Conservation (phyloP, 2,113 vertebrate genomes). For the Tauraco erythrolophus region DNA sequence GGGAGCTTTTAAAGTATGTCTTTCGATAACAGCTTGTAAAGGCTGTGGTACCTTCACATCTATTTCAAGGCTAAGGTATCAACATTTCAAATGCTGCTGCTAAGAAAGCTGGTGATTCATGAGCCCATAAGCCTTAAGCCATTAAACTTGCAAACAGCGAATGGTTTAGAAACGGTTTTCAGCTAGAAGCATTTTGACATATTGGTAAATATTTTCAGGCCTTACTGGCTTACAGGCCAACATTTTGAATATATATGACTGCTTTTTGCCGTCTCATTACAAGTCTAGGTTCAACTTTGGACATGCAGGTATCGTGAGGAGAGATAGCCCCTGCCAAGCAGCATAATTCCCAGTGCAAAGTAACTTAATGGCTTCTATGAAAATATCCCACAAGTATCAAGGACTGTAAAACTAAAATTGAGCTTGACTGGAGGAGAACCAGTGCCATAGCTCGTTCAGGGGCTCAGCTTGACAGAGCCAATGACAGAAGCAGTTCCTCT, state of each 20-base stretch:
- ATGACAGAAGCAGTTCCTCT: background rate
- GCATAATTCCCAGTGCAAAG: constrained; percentile 51
- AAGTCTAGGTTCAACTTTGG: constrained; percentile 42
- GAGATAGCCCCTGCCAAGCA: constrained; percentile 35
- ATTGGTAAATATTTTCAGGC: constrained; percentile 71
- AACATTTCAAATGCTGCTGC: constrained; percentile 69
- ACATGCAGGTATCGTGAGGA: constrained; percentile 16
- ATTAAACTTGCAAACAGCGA: constrained; percentile 70
- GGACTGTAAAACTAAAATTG: constrained; percentile 54
- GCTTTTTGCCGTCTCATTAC: constrained; percentile 64
- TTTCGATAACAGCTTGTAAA: constrained; percentile 65
- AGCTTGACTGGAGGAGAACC: constrained; percentile 32
- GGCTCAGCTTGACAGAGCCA: constrained; percentile 14
- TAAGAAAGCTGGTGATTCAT: constrained; percentile 66
- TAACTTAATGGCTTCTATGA: constrained; percentile 46
- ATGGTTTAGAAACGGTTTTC: constrained; percentile 59
- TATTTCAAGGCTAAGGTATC: constrained; percentile 73
- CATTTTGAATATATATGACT: constrained; percentile 73
- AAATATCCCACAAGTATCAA: constrained; percentile 49
- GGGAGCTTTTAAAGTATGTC: constrained; percentile 62
- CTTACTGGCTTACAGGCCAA: constrained; percentile 60
- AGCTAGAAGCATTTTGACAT: constrained; percentile 68
- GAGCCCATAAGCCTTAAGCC: constrained; percentile 64
- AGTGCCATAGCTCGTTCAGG: constrained; percentile 3
- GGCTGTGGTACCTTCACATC: constrained; percentile 65